Base-by-base conservation (phyloP, 2,888 invertebrate species). In the Congeria kusceri region DNA sequence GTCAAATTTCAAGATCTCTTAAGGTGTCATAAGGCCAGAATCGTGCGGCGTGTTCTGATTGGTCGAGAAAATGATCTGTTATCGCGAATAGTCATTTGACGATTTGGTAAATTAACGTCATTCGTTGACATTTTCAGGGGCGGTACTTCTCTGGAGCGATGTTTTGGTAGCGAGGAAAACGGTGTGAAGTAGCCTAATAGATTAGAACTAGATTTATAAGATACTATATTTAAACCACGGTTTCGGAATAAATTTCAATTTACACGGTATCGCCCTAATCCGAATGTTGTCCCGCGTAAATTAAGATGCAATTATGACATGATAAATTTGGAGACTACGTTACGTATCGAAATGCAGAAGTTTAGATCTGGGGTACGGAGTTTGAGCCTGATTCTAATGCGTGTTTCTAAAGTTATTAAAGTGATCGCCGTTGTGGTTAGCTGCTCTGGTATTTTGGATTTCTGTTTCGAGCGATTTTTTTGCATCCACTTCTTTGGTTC, bases 1-100 rank as follows among this genome's bases (percentile, higher is more conserved):
- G 77, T 73, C 83, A 83, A 75, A 83, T 83, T 77, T 71, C 74
- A 59, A 25, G 59, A 80, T 83, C 72, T 77, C 80, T 64, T 78
- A 49, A 69, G 64, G 80, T 83, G 83, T 80, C 83, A 83, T 64
- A 78, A 64, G 69, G 77, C 76, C 73, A 49, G 73, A 58, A 64
- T 27, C 56, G 11, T 62, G 64, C 25, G 27, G 11, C 11, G 28
- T n/a, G 44, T 44, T 80, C 29, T 62, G 27, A 83, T 83, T 83
- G 78, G 83, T 25, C 49, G 61, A 46, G 39, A 25, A 63, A 32
- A 53, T 65, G 46, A 20, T n/a, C n/a, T 15, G 23, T 73, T 61
- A 76, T 73, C 83, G 64, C 75, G 28, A 47, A 46, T 71, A 58
- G 71, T 75, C 71, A 46, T 62, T 25, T 29, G 64, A 49, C 59